Percentiles rank a stretch among this genome's conserved stretches.
These are phyloP conservation scores for Andrena dorsata DNA, from an alignment of 2,888 invertebrate species.

Conservation along the genomic window DNA sequence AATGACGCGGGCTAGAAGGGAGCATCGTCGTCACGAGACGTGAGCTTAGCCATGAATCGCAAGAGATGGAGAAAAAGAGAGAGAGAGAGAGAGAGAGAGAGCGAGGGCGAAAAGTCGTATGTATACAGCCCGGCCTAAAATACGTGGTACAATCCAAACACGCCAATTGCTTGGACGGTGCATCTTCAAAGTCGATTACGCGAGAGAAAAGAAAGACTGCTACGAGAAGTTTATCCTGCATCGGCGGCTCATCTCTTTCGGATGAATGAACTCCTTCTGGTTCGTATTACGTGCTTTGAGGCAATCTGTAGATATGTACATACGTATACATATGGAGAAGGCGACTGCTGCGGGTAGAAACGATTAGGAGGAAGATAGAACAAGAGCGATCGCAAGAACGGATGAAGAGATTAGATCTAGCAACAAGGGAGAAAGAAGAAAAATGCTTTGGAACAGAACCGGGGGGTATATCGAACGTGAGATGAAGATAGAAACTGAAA, in stretches of 20 bases:
- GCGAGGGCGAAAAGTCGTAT: constrained; percentile 16
- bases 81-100: not conserved
- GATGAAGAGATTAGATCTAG: not conserved
- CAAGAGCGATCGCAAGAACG: not conserved
- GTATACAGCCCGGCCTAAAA: too few relatives aligned
- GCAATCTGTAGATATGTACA: not conserved
- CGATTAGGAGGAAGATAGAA: not conserved
- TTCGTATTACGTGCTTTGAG: not conserved
- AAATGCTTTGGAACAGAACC: not conserved
- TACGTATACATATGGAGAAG: not conserved
- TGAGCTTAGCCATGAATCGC: constrained; percentile 42
- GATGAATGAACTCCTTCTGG: not conserved
- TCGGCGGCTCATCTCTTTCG: not conserved
- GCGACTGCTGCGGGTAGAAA: not conserved
- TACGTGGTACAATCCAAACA: too few relatives aligned
- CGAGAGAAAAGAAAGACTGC: too few relatives aligned
- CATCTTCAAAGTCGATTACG: too few relatives aligned
- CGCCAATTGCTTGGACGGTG: too few relatives aligned
- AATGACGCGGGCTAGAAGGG: constrained; percentile 29
- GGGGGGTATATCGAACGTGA: not conserved
- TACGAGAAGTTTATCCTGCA: too few relatives aligned
- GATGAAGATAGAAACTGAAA: constrained; percentile 16
- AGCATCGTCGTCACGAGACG: constrained; percentile 31
- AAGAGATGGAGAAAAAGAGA: constrained; percentile 15
- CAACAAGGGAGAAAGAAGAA: not conserved